phyloP scores from a whole-genome alignment of 2,888 invertebrate genomes.

The Portevinia maculata region DNA sequence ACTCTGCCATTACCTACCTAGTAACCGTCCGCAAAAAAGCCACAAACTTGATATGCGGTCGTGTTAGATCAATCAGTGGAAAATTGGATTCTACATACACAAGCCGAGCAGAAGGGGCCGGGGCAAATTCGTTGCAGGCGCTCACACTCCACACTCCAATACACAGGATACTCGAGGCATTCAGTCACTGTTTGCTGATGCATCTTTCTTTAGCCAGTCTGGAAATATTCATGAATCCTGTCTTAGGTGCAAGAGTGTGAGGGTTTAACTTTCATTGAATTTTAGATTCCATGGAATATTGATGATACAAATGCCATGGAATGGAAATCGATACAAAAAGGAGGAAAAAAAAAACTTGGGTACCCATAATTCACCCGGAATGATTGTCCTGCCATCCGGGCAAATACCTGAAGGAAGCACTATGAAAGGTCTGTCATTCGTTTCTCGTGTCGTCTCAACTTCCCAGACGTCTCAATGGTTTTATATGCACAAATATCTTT shows the following conservation, averaged over 20 bases:
- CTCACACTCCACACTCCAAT: background rate
- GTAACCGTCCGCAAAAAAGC: constrained; percentile 75
- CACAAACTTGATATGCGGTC: constrained; percentile 79
- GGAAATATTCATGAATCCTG: constrained; percentile 65
- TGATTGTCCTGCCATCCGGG: constrained; percentile 66
- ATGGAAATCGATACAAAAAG: constrained; percentile 62
- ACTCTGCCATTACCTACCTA: constrained; percentile 65
- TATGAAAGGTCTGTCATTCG: constrained; percentile 11
- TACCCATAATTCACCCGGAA: constrained; percentile 70
- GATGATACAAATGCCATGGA: constrained; percentile 67
- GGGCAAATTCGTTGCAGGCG: constrained; percentile 12
- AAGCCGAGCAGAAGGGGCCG: background rate
- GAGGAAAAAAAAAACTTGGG: constrained; percentile 47
- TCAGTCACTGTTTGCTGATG: constrained; percentile 67
- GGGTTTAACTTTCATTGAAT: constrained; percentile 70
- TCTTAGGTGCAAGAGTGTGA: constrained; percentile 20
- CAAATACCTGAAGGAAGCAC: constrained; percentile 62
- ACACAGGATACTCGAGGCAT: constrained; percentile 5
- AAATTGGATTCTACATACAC: constrained; percentile 81
- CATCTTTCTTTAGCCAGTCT: constrained; percentile 54
- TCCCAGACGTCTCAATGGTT: constrained; percentile 73
- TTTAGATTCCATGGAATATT: constrained; percentile 69
- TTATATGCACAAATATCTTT: constrained; percentile 61
- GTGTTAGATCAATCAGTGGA: constrained; percentile 83
- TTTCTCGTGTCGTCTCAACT: constrained; percentile 56